Evolutionary conservation across 1,140 invertebrate species (phyloP), one percentile per base, ranked within the genome.

Genomic region (Bombus vancouverensis): DNA sequence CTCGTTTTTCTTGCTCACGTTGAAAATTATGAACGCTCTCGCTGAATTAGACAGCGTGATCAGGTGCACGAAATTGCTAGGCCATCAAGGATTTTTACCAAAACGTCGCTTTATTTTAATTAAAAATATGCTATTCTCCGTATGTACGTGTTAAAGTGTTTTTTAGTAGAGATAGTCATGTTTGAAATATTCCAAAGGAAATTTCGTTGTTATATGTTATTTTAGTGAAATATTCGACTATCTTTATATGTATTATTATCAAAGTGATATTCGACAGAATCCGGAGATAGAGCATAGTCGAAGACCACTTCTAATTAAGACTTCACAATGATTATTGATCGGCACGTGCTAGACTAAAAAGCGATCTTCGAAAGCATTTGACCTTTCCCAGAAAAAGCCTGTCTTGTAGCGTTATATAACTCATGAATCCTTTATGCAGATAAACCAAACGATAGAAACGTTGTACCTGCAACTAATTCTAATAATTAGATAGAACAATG

Each of bases 11-110:
- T 74, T 44, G 32, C 44, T 73, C 42, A 18, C 1, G 25, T 6
- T 28, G 25, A 34, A 22, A 73, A 81, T 80, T 80, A 85, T 39
- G 77, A 42, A 80, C 53, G 39, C 59, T 73, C 32, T 18, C 77
- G 57, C 22, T 53, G 77, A 53, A 73, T 85, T 85, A 85, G 34
- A 25, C n/a, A 34, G 37, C 53, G 57, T 13, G 83, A 85, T 80
- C 57, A 85, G 76, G 77, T 85, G 77, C 68, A 18, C 22, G 8
- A 15, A 39, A 65, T 66, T 32, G 68, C 76, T n/a, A 68, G 34
- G 34, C 44, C 62, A 68, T 57, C 37, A 39, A 32, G 34, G 44
- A 74, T 47, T 71, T 84, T 83, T 13, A 59, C 57, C 59, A 28
- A 62, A 28, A 28, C 28, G 6, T n/a, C 28, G 28, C 12, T 12